A percentile compares a stretch with the other conserved stretches of the same genome.
phyloP scores from a whole-genome alignment of 2,113 vertebrate species.

The Sclerurus mexicanus region DNA sequence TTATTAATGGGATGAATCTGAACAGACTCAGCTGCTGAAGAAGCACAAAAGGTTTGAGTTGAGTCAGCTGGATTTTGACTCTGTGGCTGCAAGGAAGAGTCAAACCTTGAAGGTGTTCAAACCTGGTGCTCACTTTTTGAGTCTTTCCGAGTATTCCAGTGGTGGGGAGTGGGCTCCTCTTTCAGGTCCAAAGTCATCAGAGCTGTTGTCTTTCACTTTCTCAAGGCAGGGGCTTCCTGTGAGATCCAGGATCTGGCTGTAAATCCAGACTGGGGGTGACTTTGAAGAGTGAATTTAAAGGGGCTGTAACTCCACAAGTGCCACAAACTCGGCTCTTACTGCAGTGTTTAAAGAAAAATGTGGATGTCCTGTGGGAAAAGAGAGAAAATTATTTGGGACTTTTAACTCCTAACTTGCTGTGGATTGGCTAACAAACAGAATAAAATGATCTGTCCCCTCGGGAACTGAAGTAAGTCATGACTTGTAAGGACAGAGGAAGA shows the following conservation, averaged over 20 bases:
- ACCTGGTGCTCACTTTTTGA: not conserved
- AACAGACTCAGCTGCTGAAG: conserved; percentile 19
- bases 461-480: not conserved
- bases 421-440: not conserved
- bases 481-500: not conserved
- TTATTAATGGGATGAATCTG: not conserved
- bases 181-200: not conserved
- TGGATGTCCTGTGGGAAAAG: not conserved
- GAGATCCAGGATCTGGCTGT: not conserved
- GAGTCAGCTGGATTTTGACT: conserved; percentile 11
- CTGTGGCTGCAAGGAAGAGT: not conserved
- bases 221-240: not conserved
- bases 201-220: not conserved
- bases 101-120: not conserved
- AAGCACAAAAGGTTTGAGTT: not conserved
- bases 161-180: not conserved
- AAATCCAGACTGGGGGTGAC: not conserved
- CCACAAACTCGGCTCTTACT: not conserved
- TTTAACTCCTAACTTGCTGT: not conserved
- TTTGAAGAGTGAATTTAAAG: not conserved
- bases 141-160: not conserved
- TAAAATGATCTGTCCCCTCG: not conserved
- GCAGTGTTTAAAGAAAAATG: not conserved
- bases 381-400: not conserved
- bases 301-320: not conserved